Evolutionary conservation across 2,888 invertebrate genomes (phyloP), one percentile per base, ranked within the genome.

Genomic region (Chalcis sispes): DNA sequence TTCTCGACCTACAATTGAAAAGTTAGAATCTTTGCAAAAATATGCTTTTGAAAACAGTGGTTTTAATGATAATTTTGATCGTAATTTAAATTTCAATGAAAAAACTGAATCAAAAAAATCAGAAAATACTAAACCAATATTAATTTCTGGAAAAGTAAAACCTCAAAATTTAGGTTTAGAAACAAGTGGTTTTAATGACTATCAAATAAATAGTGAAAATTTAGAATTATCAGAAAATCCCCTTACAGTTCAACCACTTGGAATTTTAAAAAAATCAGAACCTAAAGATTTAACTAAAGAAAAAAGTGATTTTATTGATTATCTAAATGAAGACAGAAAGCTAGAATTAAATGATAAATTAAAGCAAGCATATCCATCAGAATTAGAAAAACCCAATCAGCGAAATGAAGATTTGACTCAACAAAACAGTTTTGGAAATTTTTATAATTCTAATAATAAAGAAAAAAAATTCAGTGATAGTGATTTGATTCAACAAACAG

Each of bases 251-350:
- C 42, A 27, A 25, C 27, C 40, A n/a, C 20, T 71, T 1, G 27
- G 29, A n/a, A 13, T 29, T 8, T 50, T 42, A 4, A 29, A 13
- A n/a, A 50, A 52, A 8, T 71, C 67, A 25, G 81, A 81, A 48
- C 75, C 71, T 27, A 72, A 77, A 15, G 80, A 83, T 48, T 61
- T 80, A 0, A 75, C 78, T 3, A n/a, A 59, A 52, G 75, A 70
- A n/a, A 64, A 70, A 2, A 69, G 72, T 46, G 67, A 59, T 18
- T 67, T 77, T 8, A 48, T 20, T 10, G 70, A 72, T 75, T 74
- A 54, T 54, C 8, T 54, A 18, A 42, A 42, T n/a, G n/a, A 66
- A 40, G 25, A 1, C 25, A 20, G 8, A 42, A 25, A 54, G 8
- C 32, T 13, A 13, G 23, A 65, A 36, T 40, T 23, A 2, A 23